These are phyloP conservation scores for Nannoperca australis DNA, from an alignment of 2,797 vertebrate genomes.

Conservation along the genomic window DNA sequence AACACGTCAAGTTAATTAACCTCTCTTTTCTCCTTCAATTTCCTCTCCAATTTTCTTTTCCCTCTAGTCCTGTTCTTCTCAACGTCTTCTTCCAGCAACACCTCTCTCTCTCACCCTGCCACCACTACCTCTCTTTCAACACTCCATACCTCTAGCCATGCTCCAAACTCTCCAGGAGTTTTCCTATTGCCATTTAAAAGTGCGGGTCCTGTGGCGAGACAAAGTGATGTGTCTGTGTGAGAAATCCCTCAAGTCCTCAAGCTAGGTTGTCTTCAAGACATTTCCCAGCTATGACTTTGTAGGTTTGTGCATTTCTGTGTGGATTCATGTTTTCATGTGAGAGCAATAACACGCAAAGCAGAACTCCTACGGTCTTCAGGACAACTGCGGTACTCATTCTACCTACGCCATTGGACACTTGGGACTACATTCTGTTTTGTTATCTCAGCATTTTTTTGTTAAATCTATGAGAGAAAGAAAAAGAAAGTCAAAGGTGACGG, in stretches of 20 bases:
- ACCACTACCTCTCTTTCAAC: slow-evolving; percentile 46
- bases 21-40: slow-evolving; percentile 61
- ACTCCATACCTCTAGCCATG: slow-evolving; percentile 47
- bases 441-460: slow-evolving; percentile 76
- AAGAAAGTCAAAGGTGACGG: slow-evolving; percentile 23
- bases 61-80: slow-evolving; percentile 16
- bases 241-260: slow-evolving; percentile 51
- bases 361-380: slow-evolving; percentile 66
- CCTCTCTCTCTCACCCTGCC: slow-evolving; percentile 13
- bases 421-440: slow-evolving; percentile 77
- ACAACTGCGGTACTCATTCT: slow-evolving; percentile 74
- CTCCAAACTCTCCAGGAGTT: slow-evolving; percentile 58
- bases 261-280: slow-evolving; percentile 65
- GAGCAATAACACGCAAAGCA: slow-evolving; percentile 63
- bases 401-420: slow-evolving; percentile 74
- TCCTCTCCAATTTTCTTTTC: slow-evolving; percentile 63
- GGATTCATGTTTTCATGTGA: slow-evolving; percentile 31
- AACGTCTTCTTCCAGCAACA: slow-evolving; percentile 43
- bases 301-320: slow-evolving; percentile 21
- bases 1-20: slow-evolving; percentile 64
- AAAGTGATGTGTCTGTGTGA: slow-evolving; percentile 52
- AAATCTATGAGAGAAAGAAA: slow-evolving; percentile 47
- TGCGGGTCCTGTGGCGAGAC: slow-evolving; percentile 52
- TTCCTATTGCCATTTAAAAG: slow-evolving; percentile 57
- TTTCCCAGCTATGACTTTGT: slow-evolving; percentile 64